Base-by-base conservation (phyloP, 2,888 invertebrate genomes). In the Himalopsyche kuldschensis region DNA sequence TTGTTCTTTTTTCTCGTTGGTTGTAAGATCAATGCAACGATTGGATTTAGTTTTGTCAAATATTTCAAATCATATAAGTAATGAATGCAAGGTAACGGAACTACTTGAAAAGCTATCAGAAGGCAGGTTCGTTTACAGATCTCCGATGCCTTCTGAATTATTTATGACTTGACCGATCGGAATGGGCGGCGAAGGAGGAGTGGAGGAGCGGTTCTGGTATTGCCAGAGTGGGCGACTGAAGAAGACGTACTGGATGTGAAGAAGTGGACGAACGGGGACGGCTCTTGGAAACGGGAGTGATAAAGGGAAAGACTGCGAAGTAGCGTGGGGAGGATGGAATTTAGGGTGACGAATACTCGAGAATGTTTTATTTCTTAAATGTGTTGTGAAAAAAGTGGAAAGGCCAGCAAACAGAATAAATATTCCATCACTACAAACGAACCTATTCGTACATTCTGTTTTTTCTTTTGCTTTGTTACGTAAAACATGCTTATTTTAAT, bases 131-230 rank as follows among this genome's bases (percentile, higher is more conserved):
- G 79, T 82, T 82, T 82, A 80, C 84, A 76, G 82, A 82, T 75
- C 82, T 79, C 75, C 76, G 63, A 80, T 75, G 80, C 79, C 82
- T 80, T 76, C 77, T 85, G 85, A 85, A 85, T 85, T 84, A 85
- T 85, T 85, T 83, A 85, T 85, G 85, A 83, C 78, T 69, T 35
- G 82, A 80, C 82, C 83, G 80, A 75, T 82, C 85, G 77, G 24
- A 78, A 75, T 20, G 79, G 81, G 46, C 27, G 76, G 15, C 27
- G 55, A 15, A n/a, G 75, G 79, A 41, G 63, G 55, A n/a, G 41
- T 41, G 15, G 41, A 27, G 81, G 46, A 47, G 76, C 17, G 15
- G 41, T 31, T 30, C 35, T 20, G 31, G 32, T 55, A 27, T 78
- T 77, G 78, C 48, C 35, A 30, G 46, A 55, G 82, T 75, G 75